Base-by-base conservation (phyloP, 2,888 invertebrate genomes). In the Myopa tessellatipennis region DNA sequence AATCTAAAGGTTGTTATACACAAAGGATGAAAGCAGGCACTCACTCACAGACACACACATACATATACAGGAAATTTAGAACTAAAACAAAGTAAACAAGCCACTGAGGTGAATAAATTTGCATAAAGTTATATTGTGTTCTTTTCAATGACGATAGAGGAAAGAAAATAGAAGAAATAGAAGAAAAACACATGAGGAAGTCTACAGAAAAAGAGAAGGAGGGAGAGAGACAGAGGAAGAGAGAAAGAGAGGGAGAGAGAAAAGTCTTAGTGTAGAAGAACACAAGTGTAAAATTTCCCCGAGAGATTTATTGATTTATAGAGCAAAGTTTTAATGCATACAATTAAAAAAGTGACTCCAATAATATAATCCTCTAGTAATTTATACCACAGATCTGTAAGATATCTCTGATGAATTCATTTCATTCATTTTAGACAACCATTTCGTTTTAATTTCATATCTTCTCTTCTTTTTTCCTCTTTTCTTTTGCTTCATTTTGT, bases 21-120 rank as follows among this genome's bases (percentile, higher is more conserved):
- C 60, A 60, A 65, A 36, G 52, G 52, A 52, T 52, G 14, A 58
- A 68, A 36, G 40, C 45, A 40, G n/a, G 18, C 34, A 60, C 12
- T n/a, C 7, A 69, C 60, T 45, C 16, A 50, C 50, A 50, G 8
- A 50, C 26, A 70, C 68, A 52, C 12, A 40, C 50, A 50, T 3
- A 50, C 26, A 70, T 58, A 52, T 4, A 40, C 36, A n/a, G n/a
- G n/a, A 18, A 38, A 18, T 38, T 52, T 12, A 63, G 26, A 67
- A 72, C 45, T 60, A 26, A 65, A n/a, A 68, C 68, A 60, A 50
- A 60, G 75, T 60, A 75, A 75, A 75, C 75, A 75, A 75, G 45
- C 40, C 60, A 34, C 50, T 69, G 69, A 75, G 61, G 45, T 60
- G 75, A 18, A 75, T 75, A 75, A 75, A 75, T 75, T 75, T 69